Conservation (phyloP, 2,888 invertebrate genomes). For the Chloromyia formosa region DNA sequence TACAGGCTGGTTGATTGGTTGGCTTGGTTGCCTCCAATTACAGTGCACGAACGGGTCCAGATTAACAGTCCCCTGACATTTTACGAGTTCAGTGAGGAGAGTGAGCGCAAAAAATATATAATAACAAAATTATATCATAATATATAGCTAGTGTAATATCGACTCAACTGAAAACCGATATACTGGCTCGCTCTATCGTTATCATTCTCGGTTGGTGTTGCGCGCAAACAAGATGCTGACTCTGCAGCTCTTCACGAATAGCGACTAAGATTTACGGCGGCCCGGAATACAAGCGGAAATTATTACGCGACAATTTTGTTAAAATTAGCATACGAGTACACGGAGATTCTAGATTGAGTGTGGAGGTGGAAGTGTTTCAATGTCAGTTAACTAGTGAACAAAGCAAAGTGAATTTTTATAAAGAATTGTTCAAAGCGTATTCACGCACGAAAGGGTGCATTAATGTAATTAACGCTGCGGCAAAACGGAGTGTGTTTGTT, state of each 20-base stretch:
- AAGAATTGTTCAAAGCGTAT: too few relatives aligned
- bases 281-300: background rate
- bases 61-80: too few relatives aligned
- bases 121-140: too few relatives aligned
- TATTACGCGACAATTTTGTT: slow-evolving; percentile 2
- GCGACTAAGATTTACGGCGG: background rate
- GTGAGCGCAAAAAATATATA: background rate
- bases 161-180: too few relatives aligned
- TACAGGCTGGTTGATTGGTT: too few relatives aligned
- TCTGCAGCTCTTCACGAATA: background rate
- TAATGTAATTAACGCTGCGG: background rate
- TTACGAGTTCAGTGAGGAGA: background rate
- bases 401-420: background rate
- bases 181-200: background rate
- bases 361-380: background rate
- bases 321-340: background rate
- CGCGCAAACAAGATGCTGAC: background rate
- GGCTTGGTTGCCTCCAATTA: too few relatives aligned
- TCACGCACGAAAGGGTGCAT: background rate
- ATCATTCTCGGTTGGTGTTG: slow-evolving; percentile 7
- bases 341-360: background rate
- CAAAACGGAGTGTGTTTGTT: background rate
- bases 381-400: slow-evolving; percentile 27
- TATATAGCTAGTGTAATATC: too few relatives aligned
- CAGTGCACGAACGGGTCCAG: too few relatives aligned